Evolutionary conservation across 2,888 invertebrate genomes (phyloP), one percentile per base, ranked within the genome.

Genomic region (Baccha elongata): DNA sequence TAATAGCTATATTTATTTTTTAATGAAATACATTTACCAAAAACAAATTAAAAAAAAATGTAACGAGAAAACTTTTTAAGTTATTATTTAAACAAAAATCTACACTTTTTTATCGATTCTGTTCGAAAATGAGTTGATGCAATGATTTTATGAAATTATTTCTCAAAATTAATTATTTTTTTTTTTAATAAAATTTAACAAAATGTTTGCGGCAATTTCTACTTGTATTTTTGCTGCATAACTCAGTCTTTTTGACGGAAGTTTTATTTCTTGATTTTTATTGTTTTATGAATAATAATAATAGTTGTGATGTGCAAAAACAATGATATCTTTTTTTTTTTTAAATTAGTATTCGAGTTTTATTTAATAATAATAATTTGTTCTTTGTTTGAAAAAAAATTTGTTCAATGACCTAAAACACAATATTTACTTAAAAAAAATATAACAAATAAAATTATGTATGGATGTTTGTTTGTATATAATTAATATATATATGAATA

Each of bases 181-280:
- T 64, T 74, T 62, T 50, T 3, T 23, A 46, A 29, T n/a, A n/a
- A 26, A 64, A 68, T 67, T 50, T 55, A 74, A 74, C 21, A 62
- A 74, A 74, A 79, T 23, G 65, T 69, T 60, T 75, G 69, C 80
- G 69, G 69, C 80, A 60, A 42, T 29, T 60, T 26, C n/a, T 55
- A 0, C 0, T 68, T 64, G n/a, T 37, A 17, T 21, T 68, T 75
- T 80, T 71, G 81, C 81, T 75, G 81, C 81, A 81, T 60, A 76
- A 76, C 81, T 81, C 81, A 81, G 81, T 81, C 81, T 81, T 81
- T 76, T 52, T 81, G 81, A 75, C 76, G 81, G 81, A 81, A 81
- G 81, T 81, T 81, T 68, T 37, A 35, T 60, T 64, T 55, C 65
- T 42, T 11, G 62, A 6, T 35, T 65, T 32, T 40, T 11, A 46